Percentiles rank a stretch among this genome's conserved stretches.
These are phyloP conservation scores for Zeugodacus cucurbitae DNA, from an alignment of 1,140 invertebrate species.

Conservation along the genomic window DNA sequence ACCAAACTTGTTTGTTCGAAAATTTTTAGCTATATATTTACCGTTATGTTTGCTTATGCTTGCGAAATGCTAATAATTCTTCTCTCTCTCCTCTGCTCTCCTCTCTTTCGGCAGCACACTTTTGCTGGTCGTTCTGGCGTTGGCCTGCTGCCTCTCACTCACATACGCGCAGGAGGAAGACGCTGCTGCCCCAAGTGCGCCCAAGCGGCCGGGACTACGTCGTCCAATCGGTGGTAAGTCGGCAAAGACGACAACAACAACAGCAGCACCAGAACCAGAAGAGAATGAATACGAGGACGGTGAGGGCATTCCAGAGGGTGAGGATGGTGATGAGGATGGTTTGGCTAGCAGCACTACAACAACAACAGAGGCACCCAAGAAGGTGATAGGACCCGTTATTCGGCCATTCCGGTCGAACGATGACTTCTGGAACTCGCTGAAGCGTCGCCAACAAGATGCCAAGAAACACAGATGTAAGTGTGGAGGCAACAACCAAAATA, in stretches of 20 bases:
- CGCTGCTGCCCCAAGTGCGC: slow-evolving; percentile 13
- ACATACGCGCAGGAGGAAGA: slow-evolving; percentile 51
- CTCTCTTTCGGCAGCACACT: slow-evolving; percentile 53
- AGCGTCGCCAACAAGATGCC: slow-evolving; percentile 69
- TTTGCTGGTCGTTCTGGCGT: slow-evolving; percentile 58
- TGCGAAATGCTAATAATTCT: background rate
- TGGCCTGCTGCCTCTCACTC: slow-evolving; percentile 54
- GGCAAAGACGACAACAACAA: slow-evolving; percentile 58
- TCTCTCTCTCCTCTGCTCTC: background rate
- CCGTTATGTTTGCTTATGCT: background rate
- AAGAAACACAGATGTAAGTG: slow-evolving; percentile 67
- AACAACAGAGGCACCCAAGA: slow-evolving; percentile 75
- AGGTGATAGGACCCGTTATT: slow-evolving; percentile 73
- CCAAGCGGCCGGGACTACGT: slow-evolving; percentile 57
- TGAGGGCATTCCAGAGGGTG: slow-evolving; percentile 63
- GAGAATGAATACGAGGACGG: slow-evolving; percentile 67
- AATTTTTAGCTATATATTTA: background rate
- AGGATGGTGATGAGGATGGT: slow-evolving; percentile 66
- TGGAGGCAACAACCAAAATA: slow-evolving; percentile 48
- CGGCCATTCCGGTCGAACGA: slow-evolving; percentile 78
- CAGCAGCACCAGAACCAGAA: slow-evolving; percentile 49
- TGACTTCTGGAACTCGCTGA: slow-evolving; percentile 76
- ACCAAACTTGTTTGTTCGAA: background rate
- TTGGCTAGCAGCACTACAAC: slow-evolving; percentile 70
- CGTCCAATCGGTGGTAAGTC: slow-evolving; percentile 59